These are phyloP conservation scores for Acronicta psi DNA, from an alignment of 2,888 invertebrate genomes.

Conservation along the genomic window DNA sequence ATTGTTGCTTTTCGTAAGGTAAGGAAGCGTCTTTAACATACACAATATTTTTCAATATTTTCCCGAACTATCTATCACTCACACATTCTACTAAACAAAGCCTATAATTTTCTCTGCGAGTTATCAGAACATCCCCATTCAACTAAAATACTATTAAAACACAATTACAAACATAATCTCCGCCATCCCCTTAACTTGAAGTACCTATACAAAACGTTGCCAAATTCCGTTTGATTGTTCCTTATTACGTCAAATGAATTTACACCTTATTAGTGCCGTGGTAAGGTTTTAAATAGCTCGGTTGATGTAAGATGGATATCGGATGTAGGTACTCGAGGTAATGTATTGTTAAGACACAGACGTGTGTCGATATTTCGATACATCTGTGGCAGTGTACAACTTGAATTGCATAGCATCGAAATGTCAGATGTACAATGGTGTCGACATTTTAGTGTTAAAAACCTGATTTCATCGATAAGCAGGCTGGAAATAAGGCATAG, in stretches of 20 bases:
- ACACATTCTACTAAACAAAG: constrained; percentile 12
- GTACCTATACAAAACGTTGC: constrained; percentile 75
- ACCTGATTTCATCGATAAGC: constrained; percentile 15
- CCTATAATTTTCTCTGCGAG: constrained; percentile 39
- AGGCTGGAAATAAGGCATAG: constrained; percentile 24
- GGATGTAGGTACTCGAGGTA: constrained; percentile 76
- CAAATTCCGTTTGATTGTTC: constrained; percentile 43
- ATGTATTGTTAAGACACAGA: constrained; percentile 75
- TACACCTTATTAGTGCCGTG: constrained; percentile 40
- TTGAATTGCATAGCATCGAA: constrained; percentile 18
- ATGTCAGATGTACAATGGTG: constrained; percentile 31
- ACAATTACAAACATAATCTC: constrained; percentile 84
- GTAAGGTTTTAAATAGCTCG: constrained; percentile 49
- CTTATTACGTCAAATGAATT: constrained; percentile 43
- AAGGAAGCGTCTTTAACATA: no score
- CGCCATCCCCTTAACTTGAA: constrained; percentile 78
- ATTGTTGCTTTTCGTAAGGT: no score
- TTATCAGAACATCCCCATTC: constrained; percentile 62
- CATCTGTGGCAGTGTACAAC: constrained; percentile 43
- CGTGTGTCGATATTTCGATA: constrained; percentile 82
- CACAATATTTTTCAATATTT: not conserved
- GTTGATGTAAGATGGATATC: constrained; percentile 58
- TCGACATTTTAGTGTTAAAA: constrained; percentile 12
- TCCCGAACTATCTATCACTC: not conserved
- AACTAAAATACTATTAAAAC: constrained; percentile 74